These are phyloP conservation scores for Sitophilus oryzae DNA, from an alignment of 1,140 invertebrate genomes.

Conservation along the genomic window DNA sequence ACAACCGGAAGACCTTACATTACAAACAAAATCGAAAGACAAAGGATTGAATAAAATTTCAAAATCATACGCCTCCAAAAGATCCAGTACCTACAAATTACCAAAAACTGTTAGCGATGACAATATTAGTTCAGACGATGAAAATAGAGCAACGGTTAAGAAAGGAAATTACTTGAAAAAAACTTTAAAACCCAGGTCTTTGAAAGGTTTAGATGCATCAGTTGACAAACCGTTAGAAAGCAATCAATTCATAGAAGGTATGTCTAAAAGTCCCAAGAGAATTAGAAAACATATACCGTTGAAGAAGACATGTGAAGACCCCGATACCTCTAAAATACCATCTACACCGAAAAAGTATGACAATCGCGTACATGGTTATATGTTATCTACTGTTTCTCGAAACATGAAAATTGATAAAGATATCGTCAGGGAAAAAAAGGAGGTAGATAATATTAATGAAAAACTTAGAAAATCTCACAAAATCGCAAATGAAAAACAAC, in stretches of 20 bases:
- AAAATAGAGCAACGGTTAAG: constrained; percentile 18
- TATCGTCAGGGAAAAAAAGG: constrained; percentile 32
- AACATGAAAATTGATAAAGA: constrained; percentile 44
- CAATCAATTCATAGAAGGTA: neutral
- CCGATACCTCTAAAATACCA: constrained; percentile 1
- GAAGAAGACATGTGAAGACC: constrained; percentile 21
- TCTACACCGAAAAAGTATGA: constrained; percentile 29
- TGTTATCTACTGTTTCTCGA: constrained; percentile 47
- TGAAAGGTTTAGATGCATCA: neutral
- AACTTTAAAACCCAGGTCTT: neutral
- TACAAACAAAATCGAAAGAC: neutral
- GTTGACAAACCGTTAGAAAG: neutral
- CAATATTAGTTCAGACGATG: constrained; percentile 41
- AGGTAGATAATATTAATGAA: constrained; percentile 33
- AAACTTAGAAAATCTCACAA: constrained; percentile 21
- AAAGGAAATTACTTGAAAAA: constrained; percentile 6
- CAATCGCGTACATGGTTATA: constrained; percentile 41
- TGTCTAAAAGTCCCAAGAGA: constrained; percentile 2
- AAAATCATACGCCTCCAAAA: constrained; percentile 3
- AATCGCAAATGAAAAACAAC: neutral
- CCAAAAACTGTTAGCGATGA: constrained; percentile 32
- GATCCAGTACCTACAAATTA: constrained; percentile 4
- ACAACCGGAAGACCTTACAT: neutral
- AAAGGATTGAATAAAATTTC: constrained; percentile 1
- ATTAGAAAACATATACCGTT: constrained; percentile 24